Evolutionary conservation across 2,113 vertebrate genomes (phyloP).

Genomic region (Dromas ardeola): DNA sequence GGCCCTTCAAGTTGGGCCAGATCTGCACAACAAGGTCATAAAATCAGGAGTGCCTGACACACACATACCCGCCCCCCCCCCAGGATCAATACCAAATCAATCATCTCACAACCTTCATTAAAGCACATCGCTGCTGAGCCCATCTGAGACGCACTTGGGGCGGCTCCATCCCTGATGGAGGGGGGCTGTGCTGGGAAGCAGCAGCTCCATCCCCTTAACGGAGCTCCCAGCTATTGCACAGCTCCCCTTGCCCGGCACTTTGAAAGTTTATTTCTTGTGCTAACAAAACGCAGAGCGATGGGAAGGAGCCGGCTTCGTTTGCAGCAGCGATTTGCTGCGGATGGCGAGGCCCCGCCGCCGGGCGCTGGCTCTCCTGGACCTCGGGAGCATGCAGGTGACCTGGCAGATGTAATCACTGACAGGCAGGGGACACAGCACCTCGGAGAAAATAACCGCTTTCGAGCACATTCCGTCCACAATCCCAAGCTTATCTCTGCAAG

Average conservation of each 20-base stretch:
- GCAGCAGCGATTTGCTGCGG: not conserved
- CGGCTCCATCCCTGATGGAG: not conserved
- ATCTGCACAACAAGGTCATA: not conserved
- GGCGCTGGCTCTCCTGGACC: not conserved
- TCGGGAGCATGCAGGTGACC: not conserved
- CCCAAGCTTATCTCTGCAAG: not conserved
- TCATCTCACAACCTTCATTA: not conserved
- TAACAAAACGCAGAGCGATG: not conserved
- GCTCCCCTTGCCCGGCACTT: not conserved
- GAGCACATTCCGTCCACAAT: not conserved
- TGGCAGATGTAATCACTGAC: too few relatives aligned
- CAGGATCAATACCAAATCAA: not conserved
- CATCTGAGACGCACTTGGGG: accelerated
- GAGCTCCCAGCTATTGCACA: not conserved
- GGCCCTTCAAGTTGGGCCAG: not conserved
- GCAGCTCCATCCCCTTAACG: not conserved
- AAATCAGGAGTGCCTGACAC: not conserved
- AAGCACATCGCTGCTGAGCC: not conserved
- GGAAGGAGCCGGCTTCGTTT: accelerated
- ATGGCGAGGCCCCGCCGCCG: not conserved
- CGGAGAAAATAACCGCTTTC: not conserved
- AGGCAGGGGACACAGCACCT: not conserved
- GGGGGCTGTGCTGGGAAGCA: not conserved
- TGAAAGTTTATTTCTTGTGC: not conserved
- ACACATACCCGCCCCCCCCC: too few relatives aligned